Base-by-base conservation (phyloP, 92 coral and sea anemone genomes). In the Phenganax marumi region DNA sequence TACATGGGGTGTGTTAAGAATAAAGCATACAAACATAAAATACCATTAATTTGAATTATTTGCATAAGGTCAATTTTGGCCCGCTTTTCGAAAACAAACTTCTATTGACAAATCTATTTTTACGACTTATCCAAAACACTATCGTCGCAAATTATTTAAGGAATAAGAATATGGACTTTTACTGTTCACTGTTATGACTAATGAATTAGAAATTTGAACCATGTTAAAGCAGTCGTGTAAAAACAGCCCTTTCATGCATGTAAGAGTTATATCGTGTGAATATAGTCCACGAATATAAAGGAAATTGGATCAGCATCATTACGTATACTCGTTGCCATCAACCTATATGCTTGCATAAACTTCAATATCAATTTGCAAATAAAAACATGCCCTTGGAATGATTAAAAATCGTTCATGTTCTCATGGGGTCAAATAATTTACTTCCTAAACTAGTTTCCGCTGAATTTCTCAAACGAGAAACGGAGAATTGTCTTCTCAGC, bases 11-110 rank as follows among this genome's bases (percentile, higher is more conserved):
- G 72, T 66, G 72, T 66, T 66, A 66, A 22, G 72, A 66, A 66
- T 25, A 12, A 33, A 11, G 50, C 16, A 66, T 21, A 66, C 49
- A 66, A 66, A 23, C 72, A 66, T 66, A 3, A 23, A 66, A 66
- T 49, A 23, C 25, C 17, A 49, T 62, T 66, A 1, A 66, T 49
- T 12, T 12, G 25, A 19, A 66, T 33, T 66, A 66, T 66, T 66
- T 66, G 72, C 72, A 66, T 66, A 66, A 66, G 49, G 14, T n/a
- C n/a, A 66, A 66, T 66, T 64, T 66, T 66, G 72, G 72, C 49
- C 14, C 72, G 3, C 43, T 66, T 66, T 66, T 66, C 72, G 14
- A 66, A 66, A 66, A 66, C 72, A 33, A 25, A 7, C 4, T 25
- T 66, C 3, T 66, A 66, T 66, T 66, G 26, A 66, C 72, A 11